Conservation (phyloP, 1,140 invertebrate genomes). For the Bombus fervidus region DNA sequence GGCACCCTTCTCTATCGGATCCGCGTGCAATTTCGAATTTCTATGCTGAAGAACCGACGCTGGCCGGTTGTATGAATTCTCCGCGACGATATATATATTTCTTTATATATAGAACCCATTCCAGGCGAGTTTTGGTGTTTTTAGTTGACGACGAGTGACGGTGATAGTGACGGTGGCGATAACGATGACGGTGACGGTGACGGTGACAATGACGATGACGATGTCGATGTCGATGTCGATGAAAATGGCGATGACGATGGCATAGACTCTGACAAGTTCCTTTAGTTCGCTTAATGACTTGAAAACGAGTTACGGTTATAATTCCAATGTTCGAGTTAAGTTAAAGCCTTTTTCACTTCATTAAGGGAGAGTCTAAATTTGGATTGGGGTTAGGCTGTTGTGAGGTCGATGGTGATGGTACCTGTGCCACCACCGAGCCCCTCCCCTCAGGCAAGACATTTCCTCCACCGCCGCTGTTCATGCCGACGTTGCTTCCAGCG, state of each 20-base stretch:
- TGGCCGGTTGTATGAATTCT: slow-evolving; percentile 20
- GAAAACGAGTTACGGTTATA: slow-evolving; percentile 79
- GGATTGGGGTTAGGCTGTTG: slow-evolving; percentile 81
- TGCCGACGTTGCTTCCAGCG: slow-evolving; percentile 73
- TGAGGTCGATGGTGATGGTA: slow-evolving; percentile 79
- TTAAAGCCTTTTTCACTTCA: slow-evolving; percentile 83
- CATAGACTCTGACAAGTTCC: slow-evolving; percentile 72
- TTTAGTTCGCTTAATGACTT: slow-evolving; percentile 75
- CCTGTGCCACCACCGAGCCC: slow-evolving; percentile 76
- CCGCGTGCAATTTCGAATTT: slow-evolving; percentile 43
- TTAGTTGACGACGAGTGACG: slow-evolving; percentile 46
- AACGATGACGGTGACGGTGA: slow-evolving; percentile 22
- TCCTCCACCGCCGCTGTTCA: slow-evolving; percentile 70
- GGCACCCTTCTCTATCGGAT: not conserved
- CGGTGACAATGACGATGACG: slow-evolving; percentile 41
- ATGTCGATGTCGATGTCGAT: slow-evolving; percentile 37
- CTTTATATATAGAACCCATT: slow-evolving; percentile 44
- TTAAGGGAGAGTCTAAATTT: slow-evolving; percentile 81
- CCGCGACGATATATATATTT: slow-evolving; percentile 48
- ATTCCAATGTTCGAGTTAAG: slow-evolving; percentile 81
- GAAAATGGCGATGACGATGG: slow-evolving; percentile 66
- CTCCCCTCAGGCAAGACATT: slow-evolving; percentile 75
- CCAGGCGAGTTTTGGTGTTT: slow-evolving; percentile 60
- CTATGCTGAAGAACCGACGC: slow-evolving; percentile 44
- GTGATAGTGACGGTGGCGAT: slow-evolving; percentile 46